Evolutionary conservation across 1,140 invertebrate genomes (phyloP), one percentile per base, ranked within the genome.

Genomic region (Leptinotarsa texana): DNA sequence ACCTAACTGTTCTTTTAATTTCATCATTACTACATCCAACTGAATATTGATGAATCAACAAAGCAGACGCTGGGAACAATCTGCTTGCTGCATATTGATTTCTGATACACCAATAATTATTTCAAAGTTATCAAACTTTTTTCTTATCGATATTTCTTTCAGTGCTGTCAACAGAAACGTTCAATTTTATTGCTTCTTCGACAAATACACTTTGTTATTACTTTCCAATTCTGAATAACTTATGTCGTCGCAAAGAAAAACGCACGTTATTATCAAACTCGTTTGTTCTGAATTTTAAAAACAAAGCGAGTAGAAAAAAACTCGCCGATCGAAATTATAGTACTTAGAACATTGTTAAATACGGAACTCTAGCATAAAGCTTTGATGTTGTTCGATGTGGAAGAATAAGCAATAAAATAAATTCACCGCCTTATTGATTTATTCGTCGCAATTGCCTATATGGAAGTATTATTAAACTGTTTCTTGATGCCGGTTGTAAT

Each of bases 211-310:
- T 57, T 15, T 57, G 17, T 57, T 57, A 57, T 57, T 57, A 57
- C 51, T 57, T 3, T 57, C 13, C 51, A n/a, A 57, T 65, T 15
- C 63, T 24, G 63, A 65, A 27, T 65, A 65, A 65, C 4, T 24
- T 65, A 65, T 22, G 21, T 21, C 21, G 63, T 65, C 11, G 1
- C 63, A 21, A 65, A 65, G 63, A 65, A 65, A 65, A 65, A 65
- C 21, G 8, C 63, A 65, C 63, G 63, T 65, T 65, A 65, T 65
- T 33, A 65, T 22, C 1, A 24, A 18, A 33, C 63, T 13, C 13
- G 27, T 65, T 21, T 65, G 63, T 65, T 65, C 21, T 65, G 63
- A 65, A 65, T 65, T 65, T 65, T 65, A 65, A 65, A 65, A 65
- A 65, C 63, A 27, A 65, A 27, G 22, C 22, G 22, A 2, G 1